Evolutionary conservation across 92 coral and sea anemone genomes (phyloP).

Genomic region (Muricea muricata): DNA sequence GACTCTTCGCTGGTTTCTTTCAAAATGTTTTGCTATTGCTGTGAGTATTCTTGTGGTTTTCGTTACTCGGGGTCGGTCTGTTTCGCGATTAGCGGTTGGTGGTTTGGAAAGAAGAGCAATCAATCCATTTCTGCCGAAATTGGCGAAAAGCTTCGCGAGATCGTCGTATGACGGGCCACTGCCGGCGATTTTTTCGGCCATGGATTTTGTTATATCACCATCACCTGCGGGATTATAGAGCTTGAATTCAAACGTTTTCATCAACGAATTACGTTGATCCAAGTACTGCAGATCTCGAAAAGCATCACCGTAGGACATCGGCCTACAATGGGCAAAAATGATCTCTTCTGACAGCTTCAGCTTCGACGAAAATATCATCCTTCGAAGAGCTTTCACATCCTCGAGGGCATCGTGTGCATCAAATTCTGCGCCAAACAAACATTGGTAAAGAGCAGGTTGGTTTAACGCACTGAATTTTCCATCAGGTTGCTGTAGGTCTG

Average conservation of each 20-base stretch:
- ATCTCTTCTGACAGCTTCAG: slow-evolving; percentile 12
- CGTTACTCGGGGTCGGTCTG: background rate
- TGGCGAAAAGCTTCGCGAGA: background rate
- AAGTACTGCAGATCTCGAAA: slow-evolving; percentile 27
- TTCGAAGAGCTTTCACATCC: slow-evolving; percentile 59
- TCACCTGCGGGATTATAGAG: no score
- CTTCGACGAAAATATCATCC: slow-evolving; percentile 51
- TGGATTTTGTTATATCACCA: background rate
- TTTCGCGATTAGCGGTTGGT: background rate
- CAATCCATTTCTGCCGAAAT: background rate
- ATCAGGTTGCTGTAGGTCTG: background rate
- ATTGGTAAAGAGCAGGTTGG: slow-evolving; percentile 50
- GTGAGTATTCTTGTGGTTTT: background rate
- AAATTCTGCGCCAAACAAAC: slow-evolving; percentile 47
- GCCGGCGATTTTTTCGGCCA: background rate
- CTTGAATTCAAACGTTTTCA: no score
- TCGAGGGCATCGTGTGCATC: slow-evolving; percentile 67
- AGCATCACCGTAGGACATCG: slow-evolving; percentile 26
- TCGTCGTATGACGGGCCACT: background rate
- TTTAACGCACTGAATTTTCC: slow-evolving; percentile 31
- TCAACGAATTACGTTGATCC: no score
- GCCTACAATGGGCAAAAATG: slow-evolving; percentile 36
- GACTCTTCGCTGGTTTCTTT: background rate
- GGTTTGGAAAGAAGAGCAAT: background rate
- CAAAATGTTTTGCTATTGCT: background rate